Conservation (phyloP, 2,797 vertebrate species). For the Acanthurus lineatus region DNA sequence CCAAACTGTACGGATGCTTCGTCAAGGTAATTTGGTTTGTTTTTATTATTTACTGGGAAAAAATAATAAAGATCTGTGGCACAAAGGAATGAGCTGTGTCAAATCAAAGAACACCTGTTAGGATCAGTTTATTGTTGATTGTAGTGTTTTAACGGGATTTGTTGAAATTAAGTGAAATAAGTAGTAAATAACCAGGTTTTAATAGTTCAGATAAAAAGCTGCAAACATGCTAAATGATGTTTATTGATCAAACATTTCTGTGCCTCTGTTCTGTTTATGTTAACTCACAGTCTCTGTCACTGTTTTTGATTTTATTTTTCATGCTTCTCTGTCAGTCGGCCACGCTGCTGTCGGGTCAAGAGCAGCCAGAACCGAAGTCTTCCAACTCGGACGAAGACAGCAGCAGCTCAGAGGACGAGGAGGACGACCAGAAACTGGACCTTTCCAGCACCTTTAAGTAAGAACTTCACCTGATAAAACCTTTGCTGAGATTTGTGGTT, state of each 20-base stretch:
- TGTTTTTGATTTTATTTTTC: neutral
- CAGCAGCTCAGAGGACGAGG: conserved; percentile 78
- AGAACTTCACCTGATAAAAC: conserved; percentile 27
- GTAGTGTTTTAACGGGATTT: neutral
- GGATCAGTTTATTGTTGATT: neutral
- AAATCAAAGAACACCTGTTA: neutral
- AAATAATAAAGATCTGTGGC: neutral
- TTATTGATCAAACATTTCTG: neutral
- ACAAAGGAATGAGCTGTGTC: neutral
- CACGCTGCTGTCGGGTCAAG: conserved; percentile 85
- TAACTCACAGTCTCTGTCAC: neutral
- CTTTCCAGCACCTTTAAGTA: conserved; percentile 88
- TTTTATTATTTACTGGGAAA: neutral
- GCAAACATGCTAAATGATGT: neutral
- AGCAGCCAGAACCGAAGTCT: conserved; percentile 76
- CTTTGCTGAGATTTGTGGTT: neutral
- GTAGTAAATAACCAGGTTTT: neutral
- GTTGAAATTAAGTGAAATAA: neutral
- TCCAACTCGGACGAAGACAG: conserved; percentile 60
- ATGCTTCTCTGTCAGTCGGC: conserved; percentile 80
- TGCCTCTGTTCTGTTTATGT: no score
- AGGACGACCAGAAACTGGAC: conserved; percentile 86
- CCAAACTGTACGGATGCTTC: conserved; percentile 91
- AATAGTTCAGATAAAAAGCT: neutral
- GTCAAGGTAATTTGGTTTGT: conserved; percentile 90